Conservation (phyloP, 2,113 vertebrate genomes). For the Azemiops feae region DNA sequence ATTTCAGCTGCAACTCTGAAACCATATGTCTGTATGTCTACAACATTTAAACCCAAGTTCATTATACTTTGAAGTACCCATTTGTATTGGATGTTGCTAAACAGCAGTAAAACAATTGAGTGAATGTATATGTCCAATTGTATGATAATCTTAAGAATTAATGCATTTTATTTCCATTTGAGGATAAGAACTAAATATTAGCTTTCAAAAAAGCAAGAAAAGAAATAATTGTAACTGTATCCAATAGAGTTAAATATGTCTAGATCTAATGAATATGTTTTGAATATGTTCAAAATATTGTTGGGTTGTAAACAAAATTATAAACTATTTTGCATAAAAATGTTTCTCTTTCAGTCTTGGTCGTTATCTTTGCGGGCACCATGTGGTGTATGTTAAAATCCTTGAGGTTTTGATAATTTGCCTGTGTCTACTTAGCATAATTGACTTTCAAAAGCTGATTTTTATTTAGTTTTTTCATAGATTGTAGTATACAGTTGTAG, state of each 20-base stretch:
- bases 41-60: background rate
- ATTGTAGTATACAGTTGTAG: background rate
- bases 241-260: background rate
- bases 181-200: background rate
- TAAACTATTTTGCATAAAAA: background rate
- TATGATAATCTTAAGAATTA: background rate
- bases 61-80: background rate
- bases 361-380: background rate
- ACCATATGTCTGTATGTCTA: background rate
- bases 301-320: background rate
- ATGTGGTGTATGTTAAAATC: background rate
- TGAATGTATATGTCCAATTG: background rate
- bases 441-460: background rate
- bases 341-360: background rate
- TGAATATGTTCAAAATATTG: background rate
- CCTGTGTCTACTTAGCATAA: background rate
- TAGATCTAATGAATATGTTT: background rate
- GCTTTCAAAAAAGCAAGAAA: background rate
- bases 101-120: background rate
- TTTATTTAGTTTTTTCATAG: background rate
- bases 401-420: background rate
- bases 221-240: background rate
- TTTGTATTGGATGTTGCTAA: background rate
- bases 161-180: background rate
- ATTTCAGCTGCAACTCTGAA: background rate